Percentiles rank a stretch among this genome's conserved stretches.
Evolutionary conservation across 2,888 invertebrate species (phyloP).

Genomic region (Brachynemurus nebulosus): DNA sequence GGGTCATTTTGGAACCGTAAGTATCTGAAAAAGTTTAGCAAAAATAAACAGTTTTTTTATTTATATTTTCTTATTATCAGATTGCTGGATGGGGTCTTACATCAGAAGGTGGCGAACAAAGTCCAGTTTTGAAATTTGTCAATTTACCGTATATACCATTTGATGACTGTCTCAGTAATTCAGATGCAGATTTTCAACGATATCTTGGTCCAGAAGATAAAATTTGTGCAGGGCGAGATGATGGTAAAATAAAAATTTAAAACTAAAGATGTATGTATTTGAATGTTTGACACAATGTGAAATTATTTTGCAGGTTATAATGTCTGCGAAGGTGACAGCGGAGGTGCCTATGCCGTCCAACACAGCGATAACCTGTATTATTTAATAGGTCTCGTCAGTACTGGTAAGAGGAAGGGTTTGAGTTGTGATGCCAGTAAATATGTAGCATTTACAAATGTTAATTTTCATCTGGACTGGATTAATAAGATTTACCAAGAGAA

Average conservation of each 20-base stretch:
- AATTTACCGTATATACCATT: too few species aligned
- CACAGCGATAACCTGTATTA: background rate
- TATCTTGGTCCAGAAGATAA: slow-evolving; percentile 19
- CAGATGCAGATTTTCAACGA: too few species aligned
- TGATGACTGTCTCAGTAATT: too few species aligned
- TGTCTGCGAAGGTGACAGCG: slow-evolving; percentile 4
- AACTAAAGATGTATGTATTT: background rate
- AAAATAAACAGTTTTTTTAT: too few species aligned
- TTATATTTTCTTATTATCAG: too few species aligned
- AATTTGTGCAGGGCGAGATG: slow-evolving; percentile 18
- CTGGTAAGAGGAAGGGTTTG: background rate
- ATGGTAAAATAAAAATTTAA: slow-evolving; percentile 10
- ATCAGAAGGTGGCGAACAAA: slow-evolving; percentile 10
- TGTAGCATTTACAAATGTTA: background rate
- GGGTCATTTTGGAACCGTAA: too few species aligned
- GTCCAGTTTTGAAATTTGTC: slow-evolving; percentile 14
- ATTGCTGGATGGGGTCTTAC: too few species aligned
- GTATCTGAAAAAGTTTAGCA: too few species aligned
- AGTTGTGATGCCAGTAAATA: slow-evolving; percentile 2
- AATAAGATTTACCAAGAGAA: too few species aligned
- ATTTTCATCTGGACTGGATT: slow-evolving; percentile 1
- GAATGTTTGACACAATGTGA: background rate
- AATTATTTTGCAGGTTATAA: background rate
- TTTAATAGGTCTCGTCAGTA: slow-evolving; percentile 2
- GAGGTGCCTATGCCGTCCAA: background rate